Evolutionary conservation across 2,888 invertebrate genomes (phyloP), one percentile per base, ranked within the genome.

Genomic region (Mesochorus sp.): DNA sequence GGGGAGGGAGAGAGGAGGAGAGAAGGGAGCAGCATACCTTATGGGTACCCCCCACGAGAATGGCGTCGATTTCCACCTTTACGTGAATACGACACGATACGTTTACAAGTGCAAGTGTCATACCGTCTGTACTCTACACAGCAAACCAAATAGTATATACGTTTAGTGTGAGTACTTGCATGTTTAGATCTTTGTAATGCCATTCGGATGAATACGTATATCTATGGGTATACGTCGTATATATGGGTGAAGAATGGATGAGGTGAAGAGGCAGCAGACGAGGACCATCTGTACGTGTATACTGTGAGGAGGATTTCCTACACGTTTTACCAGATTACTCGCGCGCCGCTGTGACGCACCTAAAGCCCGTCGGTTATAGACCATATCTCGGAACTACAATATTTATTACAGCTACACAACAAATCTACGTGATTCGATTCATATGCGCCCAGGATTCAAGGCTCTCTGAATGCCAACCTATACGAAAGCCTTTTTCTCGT

Each of bases 31-130:
- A 55, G 66, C 57, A 68, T 76, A 73, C 80, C 80, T 79, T 80
- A 79, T 76, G 64, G 75, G 57, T 59, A 70, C 24, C 73, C 64
- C n/a, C 66, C 59, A 28, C 74, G 66, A 66, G 74, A 53, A 39
- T 70, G 39, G 59, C 70, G 64, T 78, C 74, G 70, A 78, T 76
- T 80, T 76, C 68, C 53, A 73, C 76, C 53, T 76, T 80, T 62
- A 53, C 49, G 64, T 78, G 61, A n/a, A 28, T 37, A 61, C 61
- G 49, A 62, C 28, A 26, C 31, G 62, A 42, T 53, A 47, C 28
- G 28, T 72, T 49, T 71, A 39, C 71, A 51, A 71, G 61, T 26
- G 28, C 53, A 51, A 34, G 42, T 47, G 28, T 14, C 49, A 42
- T 51, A 47, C 37, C 49, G 51, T 75, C 47, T 42, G 39, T 49